Evolutionary conservation across 2,113 vertebrate genomes (phyloP), one percentile per base, ranked within the genome.

Genomic region (Elaphurus davidianus): DNA sequence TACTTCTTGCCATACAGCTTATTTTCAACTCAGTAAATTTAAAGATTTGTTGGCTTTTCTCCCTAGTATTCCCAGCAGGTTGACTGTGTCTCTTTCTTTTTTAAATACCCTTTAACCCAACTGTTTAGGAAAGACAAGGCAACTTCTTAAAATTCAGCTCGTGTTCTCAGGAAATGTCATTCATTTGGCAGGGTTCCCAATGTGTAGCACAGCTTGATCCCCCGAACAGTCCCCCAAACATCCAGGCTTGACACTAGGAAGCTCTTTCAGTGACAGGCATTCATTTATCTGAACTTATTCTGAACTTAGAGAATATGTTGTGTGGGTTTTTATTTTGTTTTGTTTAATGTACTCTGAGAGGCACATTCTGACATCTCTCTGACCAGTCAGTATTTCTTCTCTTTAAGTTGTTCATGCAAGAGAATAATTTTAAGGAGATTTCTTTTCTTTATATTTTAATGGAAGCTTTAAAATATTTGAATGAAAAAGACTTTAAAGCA

Each of bases 141-240:
- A 98, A 97, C 98, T 98, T 97, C 87, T 99, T 98, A 99, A 98
- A 98, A 99, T 99, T 99, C 98, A 97, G 79, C 83, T 96, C 96
- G 60, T 98, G 94, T 98, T 98, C 98, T 98, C 97, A 90, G 96
- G 97, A 98, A 99, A 99, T 98, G 98, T 99, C 98, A 99, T 87
- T 98, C 96, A 47, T 98, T 98, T 99, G 99, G 98, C 98, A 98
- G 90, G 13, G 87, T 91, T 99, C 98, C 98, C 97, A 97, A 98
- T 94, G 64, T 95, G 90, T 40, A 98, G 92, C 98, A 98, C 98
- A 98, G 99, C 95, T 98, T 99, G 98, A 98, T 98, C 78, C n/a
- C 95, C 81, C 15, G 94, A 90, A 98, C 59, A 98, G 93, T 64
- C 90, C 91, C 97, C 92, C 3, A 87, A 96, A 96, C 95, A 98